These are phyloP conservation scores for Bellardia bayeri DNA, from an alignment of 2,888 invertebrate species.

Conservation along the genomic window DNA sequence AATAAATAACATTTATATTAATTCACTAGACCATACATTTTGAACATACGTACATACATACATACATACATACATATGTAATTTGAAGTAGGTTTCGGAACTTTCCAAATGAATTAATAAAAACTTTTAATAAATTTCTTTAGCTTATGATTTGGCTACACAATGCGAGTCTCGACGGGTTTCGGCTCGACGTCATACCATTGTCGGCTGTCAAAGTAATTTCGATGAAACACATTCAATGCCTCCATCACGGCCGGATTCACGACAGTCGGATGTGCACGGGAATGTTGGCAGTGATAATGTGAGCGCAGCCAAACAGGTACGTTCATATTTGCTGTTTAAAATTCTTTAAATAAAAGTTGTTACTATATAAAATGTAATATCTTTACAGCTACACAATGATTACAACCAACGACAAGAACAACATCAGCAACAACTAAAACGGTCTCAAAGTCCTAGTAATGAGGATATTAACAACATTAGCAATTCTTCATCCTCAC, in stretches of 20 bases:
- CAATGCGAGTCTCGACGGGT: conserved; percentile 90
- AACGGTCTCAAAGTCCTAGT: conserved; percentile 74
- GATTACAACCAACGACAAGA: conserved; percentile 73
- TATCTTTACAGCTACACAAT: conserved; percentile 69
- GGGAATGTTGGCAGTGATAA: conserved; percentile 75
- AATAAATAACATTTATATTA: not conserved
- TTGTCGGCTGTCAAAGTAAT: conserved; percentile 86
- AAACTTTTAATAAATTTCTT: not conserved
- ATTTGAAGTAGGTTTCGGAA: not conserved
- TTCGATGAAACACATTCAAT: conserved; percentile 84
- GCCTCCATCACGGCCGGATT: conserved; percentile 89
- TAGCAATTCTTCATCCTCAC: conserved; percentile 81
- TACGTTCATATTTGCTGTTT: conserved; percentile 60
- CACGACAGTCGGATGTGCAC: conserved; percentile 85
- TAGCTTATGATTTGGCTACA: conserved; percentile 93
- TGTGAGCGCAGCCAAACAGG: conserved; percentile 78
- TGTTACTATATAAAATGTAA: not conserved
- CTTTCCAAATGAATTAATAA: not conserved
- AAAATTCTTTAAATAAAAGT: conserved; percentile 37
- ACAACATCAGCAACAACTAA: conserved; percentile 74
- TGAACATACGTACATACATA: not conserved
- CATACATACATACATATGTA: conserved; percentile 1
- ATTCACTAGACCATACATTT: not conserved
- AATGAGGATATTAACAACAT: conserved; percentile 73
- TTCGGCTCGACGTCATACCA: conserved; percentile 88